Evolutionary conservation across 2,113 vertebrate genomes (phyloP).

Genomic region (Garra rufa): DNA sequence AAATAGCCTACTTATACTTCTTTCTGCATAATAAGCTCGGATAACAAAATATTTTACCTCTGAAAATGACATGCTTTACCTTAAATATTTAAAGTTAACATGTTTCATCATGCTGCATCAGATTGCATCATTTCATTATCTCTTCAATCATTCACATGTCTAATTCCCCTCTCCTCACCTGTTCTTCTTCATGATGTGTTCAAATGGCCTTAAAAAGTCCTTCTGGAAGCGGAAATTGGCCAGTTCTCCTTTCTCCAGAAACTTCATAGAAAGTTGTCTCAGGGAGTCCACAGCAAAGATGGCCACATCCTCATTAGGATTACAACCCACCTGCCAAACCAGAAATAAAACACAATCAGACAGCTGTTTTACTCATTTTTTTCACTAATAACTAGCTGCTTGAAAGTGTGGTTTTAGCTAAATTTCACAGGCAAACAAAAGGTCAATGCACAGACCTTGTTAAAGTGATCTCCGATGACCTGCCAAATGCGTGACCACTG

Average conservation of each 20-base stretch:
- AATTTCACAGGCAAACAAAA: too few species aligned
- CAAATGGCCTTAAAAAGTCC: conserved; percentile 96
- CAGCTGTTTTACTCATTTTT: background rate
- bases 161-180: conserved; percentile 73
- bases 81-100: background rate
- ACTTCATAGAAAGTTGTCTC: conserved; percentile 98
- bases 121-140: background rate
- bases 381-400: too few species aligned
- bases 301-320: conserved; percentile 97
- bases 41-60: background rate
- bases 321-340: conserved; percentile 88
- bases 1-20: background rate
- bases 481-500: conserved; percentile 99
- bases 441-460: conserved; percentile 81
- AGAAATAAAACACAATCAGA: conserved; percentile 1
- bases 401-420: background rate
- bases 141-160: background rate
- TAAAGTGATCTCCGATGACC: conserved; percentile 97
- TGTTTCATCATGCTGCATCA: background rate
- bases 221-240: conserved; percentile 99
- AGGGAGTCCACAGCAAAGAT: conserved; percentile 97
- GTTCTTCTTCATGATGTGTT: conserved; percentile 99
- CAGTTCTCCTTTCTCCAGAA: conserved; percentile 96
- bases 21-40: background rate
- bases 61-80: background rate